These are phyloP conservation scores for Oncorhynchus kisutch DNA, from an alignment of 2,113 vertebrate genomes.

Conservation along the genomic window DNA sequence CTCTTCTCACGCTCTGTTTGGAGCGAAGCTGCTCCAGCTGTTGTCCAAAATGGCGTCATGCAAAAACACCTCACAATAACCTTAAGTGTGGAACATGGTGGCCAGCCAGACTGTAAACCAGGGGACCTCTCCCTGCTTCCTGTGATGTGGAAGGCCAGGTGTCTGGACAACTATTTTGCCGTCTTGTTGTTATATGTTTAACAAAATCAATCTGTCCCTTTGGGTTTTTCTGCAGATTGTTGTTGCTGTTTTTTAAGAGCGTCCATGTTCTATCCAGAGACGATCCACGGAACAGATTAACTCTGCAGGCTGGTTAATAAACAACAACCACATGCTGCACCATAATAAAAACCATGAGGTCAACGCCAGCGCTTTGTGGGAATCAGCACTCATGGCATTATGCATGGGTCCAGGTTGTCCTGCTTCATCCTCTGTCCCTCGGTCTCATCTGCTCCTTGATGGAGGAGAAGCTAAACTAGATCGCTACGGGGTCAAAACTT, in stretches of 20 bases:
- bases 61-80: not conserved
- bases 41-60: constrained; percentile 8
- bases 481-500: not conserved
- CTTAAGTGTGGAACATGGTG: too few relatives aligned
- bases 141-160: constrained; percentile 13
- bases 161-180: constrained; percentile 26
- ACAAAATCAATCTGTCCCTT: constrained; percentile 59
- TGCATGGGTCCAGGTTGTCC: not conserved
- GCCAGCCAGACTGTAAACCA: constrained; percentile 1
- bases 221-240: constrained; percentile 27
- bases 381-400: too few relatives aligned
- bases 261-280: constrained; percentile 30
- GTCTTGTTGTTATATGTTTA: constrained; percentile 42
- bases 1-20: not conserved
- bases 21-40: not conserved
- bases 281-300: constrained; percentile 42
- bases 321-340: constrained; percentile 60
- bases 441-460: not conserved
- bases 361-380: constrained; percentile 45
- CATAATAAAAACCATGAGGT: constrained; percentile 61
- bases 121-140: not conserved
- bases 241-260: constrained; percentile 36
- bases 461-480: not conserved
- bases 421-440: not conserved
- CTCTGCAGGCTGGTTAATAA: constrained; percentile 41